Evolutionary conservation across 2,113 vertebrate species (phyloP).

Genomic region (Anhinga anhinga): DNA sequence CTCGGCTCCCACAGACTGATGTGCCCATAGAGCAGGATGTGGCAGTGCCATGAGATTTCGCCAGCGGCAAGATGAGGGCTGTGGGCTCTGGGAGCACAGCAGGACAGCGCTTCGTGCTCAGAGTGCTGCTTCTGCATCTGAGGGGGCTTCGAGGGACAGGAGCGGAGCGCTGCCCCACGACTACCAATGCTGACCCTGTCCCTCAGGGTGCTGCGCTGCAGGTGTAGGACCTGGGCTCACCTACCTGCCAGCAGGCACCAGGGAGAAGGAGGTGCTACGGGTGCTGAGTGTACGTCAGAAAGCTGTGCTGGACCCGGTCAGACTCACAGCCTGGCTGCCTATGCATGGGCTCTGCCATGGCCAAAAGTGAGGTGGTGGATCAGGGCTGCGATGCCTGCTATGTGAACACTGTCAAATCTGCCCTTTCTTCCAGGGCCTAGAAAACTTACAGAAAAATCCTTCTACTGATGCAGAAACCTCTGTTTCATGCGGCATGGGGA

Average conservation of each 20-base stretch:
- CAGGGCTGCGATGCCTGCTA: not conserved
- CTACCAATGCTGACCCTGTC: fast-evolving
- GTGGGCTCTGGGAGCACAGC: not conserved
- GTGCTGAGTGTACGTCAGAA: not conserved
- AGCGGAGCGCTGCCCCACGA: not conserved
- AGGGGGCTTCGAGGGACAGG: not conserved
- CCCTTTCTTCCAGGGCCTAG: not conserved
- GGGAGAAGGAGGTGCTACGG: not conserved
- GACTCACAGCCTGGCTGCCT: not conserved
- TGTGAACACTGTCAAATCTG: not conserved
- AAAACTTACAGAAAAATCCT: not conserved
- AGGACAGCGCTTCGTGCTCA: not conserved
- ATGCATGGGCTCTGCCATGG: fast-evolving
- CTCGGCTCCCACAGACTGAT: not conserved
- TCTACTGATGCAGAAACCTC: not conserved
- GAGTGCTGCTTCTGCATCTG: not conserved
- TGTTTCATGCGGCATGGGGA: not conserved
- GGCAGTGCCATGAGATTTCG: not conserved
- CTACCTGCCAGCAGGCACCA: not conserved
- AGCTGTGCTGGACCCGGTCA: not conserved
- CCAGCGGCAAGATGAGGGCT: fast-evolving
- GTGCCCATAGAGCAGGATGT: not conserved
- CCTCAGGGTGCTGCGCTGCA: not conserved
- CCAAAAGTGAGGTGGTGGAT: not conserved
- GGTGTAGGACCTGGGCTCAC: not conserved